These are phyloP conservation scores for Engystomops pustulosus DNA, from an alignment of 2,113 vertebrate genomes.

Conservation along the genomic window DNA sequence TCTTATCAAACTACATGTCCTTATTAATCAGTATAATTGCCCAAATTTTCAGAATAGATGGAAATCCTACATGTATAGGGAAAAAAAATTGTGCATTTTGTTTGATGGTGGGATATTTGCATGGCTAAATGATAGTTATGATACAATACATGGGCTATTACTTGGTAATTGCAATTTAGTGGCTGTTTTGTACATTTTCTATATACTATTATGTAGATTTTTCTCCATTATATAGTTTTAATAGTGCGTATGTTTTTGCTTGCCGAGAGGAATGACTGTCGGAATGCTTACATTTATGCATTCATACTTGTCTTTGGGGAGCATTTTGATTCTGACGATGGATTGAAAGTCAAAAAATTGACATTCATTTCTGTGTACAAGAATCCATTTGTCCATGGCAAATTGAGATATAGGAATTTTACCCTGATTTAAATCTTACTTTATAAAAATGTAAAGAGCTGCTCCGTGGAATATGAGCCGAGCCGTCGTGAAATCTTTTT, in stretches of 20 bases:
- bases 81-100: not conserved
- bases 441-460: conserved; percentile 1
- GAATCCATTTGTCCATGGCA: not conserved
- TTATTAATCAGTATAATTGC: not conserved
- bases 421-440: not conserved
- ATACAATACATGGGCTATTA: not conserved
- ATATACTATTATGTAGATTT: conserved; percentile 16
- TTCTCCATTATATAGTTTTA: conserved; percentile 12
- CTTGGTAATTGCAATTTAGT: conserved; percentile 3
- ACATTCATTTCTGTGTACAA: not conserved
- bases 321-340: not conserved
- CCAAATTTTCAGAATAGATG: not conserved
- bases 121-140: not conserved
- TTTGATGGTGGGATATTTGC: not conserved
- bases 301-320: conserved; percentile 25
- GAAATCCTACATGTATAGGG: not conserved
- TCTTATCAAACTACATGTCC: not conserved
- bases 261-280: not conserved
- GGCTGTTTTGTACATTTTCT: not conserved
- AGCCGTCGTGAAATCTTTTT: not conserved
- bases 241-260: conserved; percentile 23
- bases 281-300: not conserved
- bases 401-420: conserved; percentile 14
- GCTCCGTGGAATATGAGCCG: not conserved
- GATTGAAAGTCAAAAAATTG: conserved; percentile 10